A percentile compares a stretch with the other conserved stretches of the same genome.
These are phyloP conservation scores for Zeugodacus cucurbitae DNA, from an alignment of 1,140 invertebrate genomes.

Conservation along the genomic window DNA sequence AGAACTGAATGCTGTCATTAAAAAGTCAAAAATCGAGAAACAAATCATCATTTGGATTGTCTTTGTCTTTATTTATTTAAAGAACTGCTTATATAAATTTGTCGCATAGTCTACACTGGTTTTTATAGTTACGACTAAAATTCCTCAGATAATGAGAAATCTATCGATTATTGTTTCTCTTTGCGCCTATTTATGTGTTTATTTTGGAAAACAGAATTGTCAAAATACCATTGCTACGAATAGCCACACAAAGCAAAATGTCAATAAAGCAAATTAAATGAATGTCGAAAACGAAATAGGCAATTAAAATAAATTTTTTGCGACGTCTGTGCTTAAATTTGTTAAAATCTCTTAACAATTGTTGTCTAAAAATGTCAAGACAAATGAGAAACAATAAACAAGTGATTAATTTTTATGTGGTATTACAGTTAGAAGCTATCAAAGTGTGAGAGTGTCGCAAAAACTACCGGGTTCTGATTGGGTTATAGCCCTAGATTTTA, in stretches of 20 bases:
- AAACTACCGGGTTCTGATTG: neutral
- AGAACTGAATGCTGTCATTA: no score
- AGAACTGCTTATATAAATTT: no score
- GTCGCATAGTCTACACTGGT: no score
- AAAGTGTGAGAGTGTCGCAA: neutral
- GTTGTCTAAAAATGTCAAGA: neutral
- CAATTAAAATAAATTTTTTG: slow-evolving; percentile 44
- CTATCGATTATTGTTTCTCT: neutral
- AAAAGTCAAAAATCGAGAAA: no score
- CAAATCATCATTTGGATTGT: no score
- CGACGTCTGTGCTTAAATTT: slow-evolving; percentile 57
- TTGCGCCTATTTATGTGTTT: neutral
- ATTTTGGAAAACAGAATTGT: neutral
- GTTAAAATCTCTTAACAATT: slow-evolving; percentile 45
- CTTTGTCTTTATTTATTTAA: no score
- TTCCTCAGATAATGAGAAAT: neutral
- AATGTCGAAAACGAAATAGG: slow-evolving; percentile 41
- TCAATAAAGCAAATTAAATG: slow-evolving; percentile 34
- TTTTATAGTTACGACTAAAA: neutral
- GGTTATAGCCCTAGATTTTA: slow-evolving; percentile 24
- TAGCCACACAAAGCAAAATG: slow-evolving; percentile 34
- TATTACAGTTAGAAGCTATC: neutral
- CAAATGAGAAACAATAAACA: neutral
- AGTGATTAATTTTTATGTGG: neutral
- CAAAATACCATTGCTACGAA: neutral